Percentiles rank a stretch among this genome's conserved stretches.
Evolutionary conservation across 2,113 vertebrate genomes (phyloP).

Genomic region (Agapornis roseicollis): DNA sequence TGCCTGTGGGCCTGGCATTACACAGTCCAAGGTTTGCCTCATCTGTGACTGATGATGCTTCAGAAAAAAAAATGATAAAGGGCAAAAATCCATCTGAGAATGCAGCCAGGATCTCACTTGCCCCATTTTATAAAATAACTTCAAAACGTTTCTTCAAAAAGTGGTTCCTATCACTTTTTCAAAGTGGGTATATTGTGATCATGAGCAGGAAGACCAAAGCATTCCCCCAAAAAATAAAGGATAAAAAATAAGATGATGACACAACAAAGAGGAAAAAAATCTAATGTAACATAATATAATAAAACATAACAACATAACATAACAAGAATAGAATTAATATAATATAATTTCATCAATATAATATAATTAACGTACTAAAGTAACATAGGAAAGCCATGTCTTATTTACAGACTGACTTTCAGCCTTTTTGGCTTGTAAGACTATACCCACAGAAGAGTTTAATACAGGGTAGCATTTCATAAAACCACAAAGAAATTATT

Average conservation of each 20-base stretch:
- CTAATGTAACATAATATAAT: background rate
- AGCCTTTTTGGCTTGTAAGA: background rate
- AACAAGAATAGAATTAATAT: too few relatives aligned
- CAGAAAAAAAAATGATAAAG: background rate
- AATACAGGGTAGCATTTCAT: background rate
- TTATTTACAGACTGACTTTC: background rate
- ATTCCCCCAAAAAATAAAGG: background rate
- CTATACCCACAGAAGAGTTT: background rate
- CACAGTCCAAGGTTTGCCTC: background rate
- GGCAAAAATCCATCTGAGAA: background rate
- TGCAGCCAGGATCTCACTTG: background rate
- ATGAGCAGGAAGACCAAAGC: background rate
- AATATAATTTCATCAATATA: too few relatives aligned
- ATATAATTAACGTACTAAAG: background rate
- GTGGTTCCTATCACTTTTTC: background rate
- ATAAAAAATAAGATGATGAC: background rate
- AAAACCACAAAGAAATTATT: background rate
- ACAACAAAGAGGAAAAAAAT: background rate
- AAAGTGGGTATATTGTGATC: background rate
- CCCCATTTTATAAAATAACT: background rate
- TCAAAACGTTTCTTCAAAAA: background rate
- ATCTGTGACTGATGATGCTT: background rate
- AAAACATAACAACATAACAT: too few relatives aligned
- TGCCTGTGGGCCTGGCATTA: background rate
- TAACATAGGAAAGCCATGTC: background rate